These are phyloP conservation scores for Yponomeuta evonymella DNA, from an alignment of 2,888 invertebrate species.

Conservation along the genomic window DNA sequence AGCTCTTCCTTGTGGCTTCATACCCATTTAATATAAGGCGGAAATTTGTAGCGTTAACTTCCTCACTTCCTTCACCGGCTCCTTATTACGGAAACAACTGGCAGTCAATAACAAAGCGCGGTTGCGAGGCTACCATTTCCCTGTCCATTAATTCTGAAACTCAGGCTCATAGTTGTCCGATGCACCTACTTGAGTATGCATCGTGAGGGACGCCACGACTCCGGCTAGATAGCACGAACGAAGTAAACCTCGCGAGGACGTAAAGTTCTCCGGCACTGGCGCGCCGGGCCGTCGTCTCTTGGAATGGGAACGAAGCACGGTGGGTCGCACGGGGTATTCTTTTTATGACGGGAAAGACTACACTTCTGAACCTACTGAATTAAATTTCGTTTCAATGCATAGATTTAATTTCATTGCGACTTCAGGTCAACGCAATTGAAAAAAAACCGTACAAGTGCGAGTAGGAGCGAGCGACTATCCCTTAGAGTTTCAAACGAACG, in stretches of 20 bases:
- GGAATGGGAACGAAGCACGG: background rate
- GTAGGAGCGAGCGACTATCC: too few species aligned
- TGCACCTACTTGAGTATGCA: conserved; percentile 13
- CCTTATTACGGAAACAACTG: background rate
- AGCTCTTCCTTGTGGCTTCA: too few species aligned
- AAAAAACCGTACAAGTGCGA: too few species aligned
- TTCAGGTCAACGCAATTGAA: too few species aligned
- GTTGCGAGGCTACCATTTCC: background rate
- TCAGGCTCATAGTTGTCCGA: background rate
- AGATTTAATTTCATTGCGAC: too few species aligned
- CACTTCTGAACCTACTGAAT: too few species aligned
- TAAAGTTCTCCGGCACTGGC: background rate
- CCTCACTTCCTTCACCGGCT: background rate
- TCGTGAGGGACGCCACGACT: conserved; percentile 7
- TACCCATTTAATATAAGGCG: too few species aligned
- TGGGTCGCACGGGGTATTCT: background rate
- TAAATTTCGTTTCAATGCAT: too few species aligned
- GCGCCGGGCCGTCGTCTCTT: background rate
- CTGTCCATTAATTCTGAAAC: background rate
- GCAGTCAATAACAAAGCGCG: background rate
- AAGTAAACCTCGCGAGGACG: background rate
- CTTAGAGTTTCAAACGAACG: too few species aligned
- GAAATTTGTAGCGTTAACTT: background rate
- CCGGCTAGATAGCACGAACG: background rate
- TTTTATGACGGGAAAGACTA: background rate